Base-by-base conservation (phyloP, 2,113 vertebrate genomes). In the Phalacrocorax aristotelis region DNA sequence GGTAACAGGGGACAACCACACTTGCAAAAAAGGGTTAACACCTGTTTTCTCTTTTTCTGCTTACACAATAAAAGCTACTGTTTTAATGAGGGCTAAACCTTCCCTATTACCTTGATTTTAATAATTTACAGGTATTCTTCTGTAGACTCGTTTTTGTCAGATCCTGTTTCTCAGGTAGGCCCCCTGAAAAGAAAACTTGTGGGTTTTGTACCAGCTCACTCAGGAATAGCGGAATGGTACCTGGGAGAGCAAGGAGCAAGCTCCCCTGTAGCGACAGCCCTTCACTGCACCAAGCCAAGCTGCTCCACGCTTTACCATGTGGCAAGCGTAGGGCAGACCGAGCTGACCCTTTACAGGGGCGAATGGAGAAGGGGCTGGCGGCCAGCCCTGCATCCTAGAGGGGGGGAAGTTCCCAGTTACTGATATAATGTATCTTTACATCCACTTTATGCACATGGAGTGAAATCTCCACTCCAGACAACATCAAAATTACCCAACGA, bases 291-390 rank as follows among this genome's bases (percentile, higher is more conserved):
- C 46, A 16, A 30, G 13, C 54, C 1, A 3, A 51, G 80, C 19
- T 30, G 12, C 7, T 61, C 16, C 29, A 48, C 44, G 30, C 29
- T 58, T n/a, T 78, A 57, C 29, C 40, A 17, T 0, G 2, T 0
- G 1, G 32, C 48, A 75, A 20, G 18, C 0, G 5, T 64, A 40
- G 38, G 27, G 62, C 48, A 72, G 38, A 60, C 7, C 2, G 1
- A 2, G 7, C n/a, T 87, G 58, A 7, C 20, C n/a, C 27, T 36
- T 34, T 0, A 38, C 2, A 4, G 3, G 17, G n/a, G 32, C 13
- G 64, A 42, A 48, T 36, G 58, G 38, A 86, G 4, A 89, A 83
- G 42, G 52, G 11, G 3, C 16, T 84, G 38, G n/a, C 0, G 0
- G 42, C 51, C 72, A 78, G 30, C 40, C 27, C 61, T 64, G 42